Evolutionary conservation across 2,113 vertebrate species (phyloP).

Genomic region (Dermatemys mawii): DNA sequence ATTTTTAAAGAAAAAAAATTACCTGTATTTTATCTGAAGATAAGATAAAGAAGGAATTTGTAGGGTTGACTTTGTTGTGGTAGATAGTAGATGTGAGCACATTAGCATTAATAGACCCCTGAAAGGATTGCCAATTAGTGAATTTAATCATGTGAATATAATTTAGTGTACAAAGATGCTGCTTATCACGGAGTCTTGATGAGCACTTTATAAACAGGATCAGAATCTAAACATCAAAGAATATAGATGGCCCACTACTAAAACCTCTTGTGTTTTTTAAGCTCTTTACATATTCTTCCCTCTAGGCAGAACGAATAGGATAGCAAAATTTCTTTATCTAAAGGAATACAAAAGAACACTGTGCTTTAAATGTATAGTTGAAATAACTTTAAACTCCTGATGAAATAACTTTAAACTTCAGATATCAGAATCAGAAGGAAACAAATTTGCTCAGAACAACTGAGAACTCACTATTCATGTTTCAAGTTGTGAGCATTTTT

Average conservation of each 20-base stretch:
- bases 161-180: fast-evolving
- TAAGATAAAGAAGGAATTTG: background rate
- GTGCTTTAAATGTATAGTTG: background rate
- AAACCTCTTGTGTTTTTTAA: fast-evolving
- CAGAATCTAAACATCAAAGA: fast-evolving
- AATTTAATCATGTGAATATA: background rate
- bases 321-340: background rate
- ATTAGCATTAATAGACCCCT: background rate
- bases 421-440: background rate
- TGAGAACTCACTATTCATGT: background rate
- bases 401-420: background rate
- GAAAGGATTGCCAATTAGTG: background rate
- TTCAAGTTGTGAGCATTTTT: background rate
- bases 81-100: background rate
- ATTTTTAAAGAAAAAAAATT: background rate
- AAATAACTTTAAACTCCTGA: background rate
- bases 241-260: background rate
- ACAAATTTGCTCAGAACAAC: background rate
- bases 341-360: fast-evolving
- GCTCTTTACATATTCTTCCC: background rate
- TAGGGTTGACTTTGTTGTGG: background rate
- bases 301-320: background rate
- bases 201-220: background rate
- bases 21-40: background rate
- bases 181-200: background rate